phyloP scores from a whole-genome alignment of 1,140 invertebrate genomes.

The Neodiprion lecontei region DNA sequence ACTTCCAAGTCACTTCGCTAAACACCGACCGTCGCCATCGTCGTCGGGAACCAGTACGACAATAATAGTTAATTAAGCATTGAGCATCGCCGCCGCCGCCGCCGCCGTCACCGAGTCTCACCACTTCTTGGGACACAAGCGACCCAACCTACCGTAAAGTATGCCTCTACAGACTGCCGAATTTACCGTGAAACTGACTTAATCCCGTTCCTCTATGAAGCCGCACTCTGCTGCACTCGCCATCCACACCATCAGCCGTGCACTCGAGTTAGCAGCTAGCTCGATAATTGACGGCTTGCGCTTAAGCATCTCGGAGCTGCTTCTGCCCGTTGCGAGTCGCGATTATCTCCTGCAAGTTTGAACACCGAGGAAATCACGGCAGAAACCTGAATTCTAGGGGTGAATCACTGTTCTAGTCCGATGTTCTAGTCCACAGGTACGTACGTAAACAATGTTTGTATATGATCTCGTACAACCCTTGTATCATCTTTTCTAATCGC shows the following conservation, averaged over 20 bases:
- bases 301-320: no score
- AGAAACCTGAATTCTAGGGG: no score
- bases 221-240: neutral
- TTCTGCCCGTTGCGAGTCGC: no score
- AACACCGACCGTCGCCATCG: neutral
- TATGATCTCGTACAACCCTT: no score
- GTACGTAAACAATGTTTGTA: no score
- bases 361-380: no score
- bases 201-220: neutral
- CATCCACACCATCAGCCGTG: neutral
- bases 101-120: neutral
- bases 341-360: no score
- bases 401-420: no score
- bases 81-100: neutral
- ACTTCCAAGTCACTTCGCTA: neutral
- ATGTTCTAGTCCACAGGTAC: no score
- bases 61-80: constrained; percentile 2
- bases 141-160: neutral
- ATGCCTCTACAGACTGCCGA: constrained; percentile 4
- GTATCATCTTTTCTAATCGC: no score
- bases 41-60: neutral
- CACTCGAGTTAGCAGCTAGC: neutral
- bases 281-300: constrained; percentile 1
- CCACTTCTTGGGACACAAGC: neutral
- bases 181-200: constrained; percentile 5